These are phyloP conservation scores for Trachelus tabidus DNA, from an alignment of 2,888 invertebrate species.

Conservation along the genomic window DNA sequence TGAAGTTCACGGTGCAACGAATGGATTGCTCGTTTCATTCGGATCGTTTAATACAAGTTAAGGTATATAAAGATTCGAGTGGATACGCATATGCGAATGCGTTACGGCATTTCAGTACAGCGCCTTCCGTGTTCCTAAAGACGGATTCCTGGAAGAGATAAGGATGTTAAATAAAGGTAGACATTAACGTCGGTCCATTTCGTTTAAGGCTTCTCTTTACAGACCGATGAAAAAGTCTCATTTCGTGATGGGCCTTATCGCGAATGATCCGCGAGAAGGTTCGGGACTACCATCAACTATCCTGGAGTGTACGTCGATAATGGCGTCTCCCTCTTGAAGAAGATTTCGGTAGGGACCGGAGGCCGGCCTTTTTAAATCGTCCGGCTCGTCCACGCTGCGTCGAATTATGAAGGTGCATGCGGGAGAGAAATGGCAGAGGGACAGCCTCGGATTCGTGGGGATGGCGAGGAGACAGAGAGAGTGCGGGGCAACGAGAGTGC, in stretches of 20 bases:
- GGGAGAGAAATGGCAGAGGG: neutral
- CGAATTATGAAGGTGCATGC: constrained; percentile 21
- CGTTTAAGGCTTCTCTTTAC: neutral
- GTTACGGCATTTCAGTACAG: neutral
- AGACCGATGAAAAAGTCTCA: neutral
- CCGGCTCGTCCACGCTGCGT: constrained; percentile 15
- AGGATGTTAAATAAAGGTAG: neutral
- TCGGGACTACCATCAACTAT: neutral
- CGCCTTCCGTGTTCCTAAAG: neutral
- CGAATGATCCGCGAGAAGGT: neutral
- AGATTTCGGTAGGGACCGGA: neutral
- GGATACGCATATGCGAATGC: neutral
- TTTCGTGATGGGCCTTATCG: neutral
- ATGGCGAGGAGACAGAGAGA: constrained; percentile 13
- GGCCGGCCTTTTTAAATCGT: constrained; percentile 12
- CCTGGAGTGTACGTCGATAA: constrained; percentile 20
- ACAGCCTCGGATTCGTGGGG: constrained; percentile 2
- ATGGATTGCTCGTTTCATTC: neutral
- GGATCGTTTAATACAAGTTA: neutral
- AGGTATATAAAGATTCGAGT: neutral
- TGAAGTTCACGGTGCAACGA: neutral
- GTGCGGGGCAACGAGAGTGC: neutral
- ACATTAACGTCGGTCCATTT: neutral
- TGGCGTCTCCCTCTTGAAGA: constrained; percentile 13
- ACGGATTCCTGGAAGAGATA: neutral